phyloP scores from a whole-genome alignment of 1,140 invertebrate genomes.

The Heliothis subflexa region DNA sequence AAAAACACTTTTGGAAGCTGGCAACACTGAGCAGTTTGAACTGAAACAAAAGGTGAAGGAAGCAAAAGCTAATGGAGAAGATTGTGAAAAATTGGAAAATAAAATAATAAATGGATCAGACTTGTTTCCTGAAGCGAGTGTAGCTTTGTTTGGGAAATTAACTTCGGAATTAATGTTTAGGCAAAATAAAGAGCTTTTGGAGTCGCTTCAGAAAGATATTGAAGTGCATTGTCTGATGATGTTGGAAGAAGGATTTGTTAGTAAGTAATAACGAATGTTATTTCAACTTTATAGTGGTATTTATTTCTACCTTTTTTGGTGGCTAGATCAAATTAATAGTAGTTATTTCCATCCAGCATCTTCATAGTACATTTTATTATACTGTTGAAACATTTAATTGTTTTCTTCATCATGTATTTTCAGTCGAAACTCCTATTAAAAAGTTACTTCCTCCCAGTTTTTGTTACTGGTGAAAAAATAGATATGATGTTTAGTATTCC shows the following conservation, averaged over 20 bases:
- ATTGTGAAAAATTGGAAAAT: slow-evolving; percentile 63
- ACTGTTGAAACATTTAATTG: no score
- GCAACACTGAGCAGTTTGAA: slow-evolving; percentile 74
- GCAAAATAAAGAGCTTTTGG: slow-evolving; percentile 75
- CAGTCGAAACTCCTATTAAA: no score
- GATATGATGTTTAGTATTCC: no score
- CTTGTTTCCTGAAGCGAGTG: slow-evolving; percentile 71
- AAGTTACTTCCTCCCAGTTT: no score
- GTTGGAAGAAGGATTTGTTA: slow-evolving; percentile 74
- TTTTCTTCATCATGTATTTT: no score
- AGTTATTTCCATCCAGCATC: no score
- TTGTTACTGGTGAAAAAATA: no score
- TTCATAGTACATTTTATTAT: no score
- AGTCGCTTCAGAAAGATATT: slow-evolving; percentile 75
- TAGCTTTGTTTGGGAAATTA: slow-evolving; percentile 72
- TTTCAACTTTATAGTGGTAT: background rate
- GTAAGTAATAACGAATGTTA: slow-evolving; percentile 63
- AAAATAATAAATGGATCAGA: slow-evolving; percentile 74
- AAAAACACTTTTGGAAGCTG: slow-evolving; percentile 67
- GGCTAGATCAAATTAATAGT: no score
- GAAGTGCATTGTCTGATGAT: slow-evolving; percentile 73
- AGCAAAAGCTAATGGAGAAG: slow-evolving; percentile 51
- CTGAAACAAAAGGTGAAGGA: slow-evolving; percentile 70
- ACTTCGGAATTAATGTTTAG: slow-evolving; percentile 79
- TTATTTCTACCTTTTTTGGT: no score